Percentiles rank a stretch among this genome's conserved stretches.
Conservation (phyloP, 2,888 invertebrate species). For the Melikaiella ostensackeni region DNA sequence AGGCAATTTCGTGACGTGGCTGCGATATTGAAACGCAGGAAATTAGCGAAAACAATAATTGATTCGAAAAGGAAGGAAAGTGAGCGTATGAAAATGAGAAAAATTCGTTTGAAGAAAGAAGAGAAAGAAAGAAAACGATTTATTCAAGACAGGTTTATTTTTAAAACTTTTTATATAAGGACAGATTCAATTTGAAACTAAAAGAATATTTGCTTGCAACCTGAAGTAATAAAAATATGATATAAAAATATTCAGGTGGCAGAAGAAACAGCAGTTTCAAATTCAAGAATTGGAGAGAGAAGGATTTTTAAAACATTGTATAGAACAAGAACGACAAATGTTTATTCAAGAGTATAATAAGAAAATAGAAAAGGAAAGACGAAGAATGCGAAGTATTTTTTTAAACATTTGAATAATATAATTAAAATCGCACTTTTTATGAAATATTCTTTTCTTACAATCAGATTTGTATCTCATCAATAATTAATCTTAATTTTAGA, state of each 20-base stretch:
- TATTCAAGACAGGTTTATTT: conserved; percentile 60
- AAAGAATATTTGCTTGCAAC: not conserved
- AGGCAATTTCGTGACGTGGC: conserved; percentile 51
- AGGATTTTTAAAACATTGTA: conserved; percentile 53
- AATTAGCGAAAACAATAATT: conserved; percentile 56
- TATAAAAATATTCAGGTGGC: conserved; percentile 62
- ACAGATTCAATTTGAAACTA: not conserved
- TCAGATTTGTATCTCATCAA: not conserved
- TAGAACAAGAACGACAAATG: conserved; percentile 55
- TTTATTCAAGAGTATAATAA: conserved; percentile 64
- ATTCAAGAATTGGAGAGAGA: conserved; percentile 60
- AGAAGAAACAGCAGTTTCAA: conserved; percentile 59
- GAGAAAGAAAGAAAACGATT: conserved; percentile 53
- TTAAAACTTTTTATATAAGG: not conserved
- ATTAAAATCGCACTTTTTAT: not conserved
- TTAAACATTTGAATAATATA: not conserved
- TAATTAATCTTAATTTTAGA: conserved; percentile 46
- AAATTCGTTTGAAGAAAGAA: conserved; percentile 49
- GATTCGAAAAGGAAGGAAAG: conserved; percentile 61
- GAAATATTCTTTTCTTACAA: not conserved
- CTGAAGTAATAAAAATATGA: not conserved
- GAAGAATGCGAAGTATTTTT: conserved; percentile 60
- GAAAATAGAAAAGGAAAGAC: conserved; percentile 60
- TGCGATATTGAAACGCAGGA: conserved; percentile 51
- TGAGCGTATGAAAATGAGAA: conserved; percentile 53